Evolutionary conservation across 2,888 invertebrate genomes (phyloP).

Genomic region (Altica lythri): DNA sequence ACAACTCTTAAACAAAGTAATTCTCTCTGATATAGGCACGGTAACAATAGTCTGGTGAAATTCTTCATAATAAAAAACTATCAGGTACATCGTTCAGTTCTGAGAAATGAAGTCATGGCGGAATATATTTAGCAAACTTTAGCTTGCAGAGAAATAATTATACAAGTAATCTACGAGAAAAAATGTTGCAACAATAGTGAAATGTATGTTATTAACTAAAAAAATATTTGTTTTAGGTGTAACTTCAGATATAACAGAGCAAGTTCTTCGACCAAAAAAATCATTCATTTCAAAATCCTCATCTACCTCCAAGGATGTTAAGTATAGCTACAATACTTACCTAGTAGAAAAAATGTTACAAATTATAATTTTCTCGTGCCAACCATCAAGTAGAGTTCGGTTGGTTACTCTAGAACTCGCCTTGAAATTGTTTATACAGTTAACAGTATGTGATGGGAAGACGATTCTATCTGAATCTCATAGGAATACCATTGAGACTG

Average conservation of each 20-base stretch:
- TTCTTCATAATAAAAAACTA: too few relatives aligned
- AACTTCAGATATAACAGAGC: conserved; percentile 78
- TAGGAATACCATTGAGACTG: conserved; percentile 69
- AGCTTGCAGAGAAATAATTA: too few relatives aligned
- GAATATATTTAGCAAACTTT: too few relatives aligned
- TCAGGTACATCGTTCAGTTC: too few relatives aligned
- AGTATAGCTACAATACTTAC: conserved; percentile 74
- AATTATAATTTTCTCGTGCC: conserved; percentile 83
- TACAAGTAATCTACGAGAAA: too few relatives aligned
- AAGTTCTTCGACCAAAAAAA: conserved; percentile 69
- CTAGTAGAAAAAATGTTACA: conserved; percentile 83
- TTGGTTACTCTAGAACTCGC: conserved; percentile 91
- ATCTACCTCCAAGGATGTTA: conserved; percentile 49
- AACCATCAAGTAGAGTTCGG: conserved; percentile 88
- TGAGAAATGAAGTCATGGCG: too few relatives aligned
- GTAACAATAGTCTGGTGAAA: too few relatives aligned
- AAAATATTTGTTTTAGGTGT: conserved; percentile 66
- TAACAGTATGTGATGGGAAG: conserved; percentile 63
- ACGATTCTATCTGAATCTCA: conserved; percentile 71
- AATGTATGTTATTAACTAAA: neutral
- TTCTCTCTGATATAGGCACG: too few relatives aligned
- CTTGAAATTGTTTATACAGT: conserved; percentile 76
- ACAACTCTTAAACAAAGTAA: too few relatives aligned
- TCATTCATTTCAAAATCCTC: conserved; percentile 47
- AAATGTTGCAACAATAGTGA: too few relatives aligned